phyloP scores from a whole-genome alignment of 2,113 vertebrate species.

The Callorhinus ursinus region DNA sequence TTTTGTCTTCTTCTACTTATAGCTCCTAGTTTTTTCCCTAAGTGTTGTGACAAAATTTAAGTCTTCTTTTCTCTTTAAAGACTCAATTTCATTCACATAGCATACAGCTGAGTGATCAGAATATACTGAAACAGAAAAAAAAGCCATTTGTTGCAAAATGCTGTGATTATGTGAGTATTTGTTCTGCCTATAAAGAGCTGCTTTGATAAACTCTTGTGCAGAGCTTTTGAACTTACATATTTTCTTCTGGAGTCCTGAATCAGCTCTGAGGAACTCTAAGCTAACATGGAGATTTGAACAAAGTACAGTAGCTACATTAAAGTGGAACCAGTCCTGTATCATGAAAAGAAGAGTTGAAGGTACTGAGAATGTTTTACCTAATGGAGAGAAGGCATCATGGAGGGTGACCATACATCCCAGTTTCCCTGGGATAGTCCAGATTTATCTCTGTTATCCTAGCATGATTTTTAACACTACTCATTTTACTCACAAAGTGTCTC shows the following conservation, averaged over 20 bases:
- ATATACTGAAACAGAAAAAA: slow-evolving; percentile 1
- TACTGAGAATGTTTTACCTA: neutral
- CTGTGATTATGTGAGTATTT: slow-evolving; percentile 16
- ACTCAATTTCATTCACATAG: neutral
- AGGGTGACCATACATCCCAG: neutral
- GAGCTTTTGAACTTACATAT: neutral
- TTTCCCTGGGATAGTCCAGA: neutral
- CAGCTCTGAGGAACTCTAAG: neutral
- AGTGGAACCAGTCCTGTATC: neutral
- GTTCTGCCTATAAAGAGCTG: neutral
- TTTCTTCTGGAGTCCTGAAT: neutral
- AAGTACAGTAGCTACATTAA: neutral
- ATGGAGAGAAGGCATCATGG: neutral
- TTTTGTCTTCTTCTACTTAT: neutral
- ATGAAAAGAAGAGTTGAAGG: neutral
- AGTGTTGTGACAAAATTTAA: neutral
- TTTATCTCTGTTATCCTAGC: neutral
- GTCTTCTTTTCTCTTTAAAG: neutral
- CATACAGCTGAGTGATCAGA: slow-evolving; percentile 15
- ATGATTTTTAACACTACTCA: neutral
- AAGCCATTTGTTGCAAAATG: neutral
- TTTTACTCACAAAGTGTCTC: neutral
- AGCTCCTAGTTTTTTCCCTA: neutral
- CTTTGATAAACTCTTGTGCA: slow-evolving; percentile 11
- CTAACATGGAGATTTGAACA: neutral